Base-by-base conservation (phyloP, 2,113 vertebrate genomes). In the Amblyornis subalaris region DNA sequence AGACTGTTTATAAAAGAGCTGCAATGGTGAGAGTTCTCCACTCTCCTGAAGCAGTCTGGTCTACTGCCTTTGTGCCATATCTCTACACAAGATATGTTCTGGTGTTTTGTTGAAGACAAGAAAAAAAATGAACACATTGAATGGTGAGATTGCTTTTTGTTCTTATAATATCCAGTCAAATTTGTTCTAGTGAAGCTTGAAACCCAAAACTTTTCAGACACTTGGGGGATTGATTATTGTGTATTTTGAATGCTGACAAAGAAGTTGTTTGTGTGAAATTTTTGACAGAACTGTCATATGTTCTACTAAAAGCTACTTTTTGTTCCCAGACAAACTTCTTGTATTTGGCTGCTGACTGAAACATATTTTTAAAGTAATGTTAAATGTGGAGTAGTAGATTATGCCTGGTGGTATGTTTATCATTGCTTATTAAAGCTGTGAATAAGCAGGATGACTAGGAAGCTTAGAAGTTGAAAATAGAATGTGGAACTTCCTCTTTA, bases 391-490 rank as follows among this genome's bases (percentile, higher is more conserved):
- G 90, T 83, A 76, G 64, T 64, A 85, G 81, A 80, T 91, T 91
- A 71, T 73, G 77, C 64, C 44, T 95, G 67, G 33, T 69, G 55
- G 31, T 81, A 13, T 91, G 79, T 91, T 94, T 89, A 86, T 93
- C 33, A 48, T 91, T 82, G 88, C 70, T 89, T 93, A 76, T 73
- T 85, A 64, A 76, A 91, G 54, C 91, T 88, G 64, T 95, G 88
- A 95, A 67, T 90, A 90, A 94, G 88, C 84, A 79, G 35, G 73
- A 78, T 85, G 73, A 51, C 71, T 88, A 54, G 79, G 88, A 93
- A 92, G 55, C 42, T 17, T 62, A 73, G 24, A 80, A 93, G 74
- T 71, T 88, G 85, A 85, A 95, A 96, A 93, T 83, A 94, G 71
- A 54, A 33, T 44, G 33, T 79, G 22, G 12, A 82, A 54, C 62